These are phyloP conservation scores for Pheosia gnoma DNA, from an alignment of 2,888 invertebrate species.

Conservation along the genomic window DNA sequence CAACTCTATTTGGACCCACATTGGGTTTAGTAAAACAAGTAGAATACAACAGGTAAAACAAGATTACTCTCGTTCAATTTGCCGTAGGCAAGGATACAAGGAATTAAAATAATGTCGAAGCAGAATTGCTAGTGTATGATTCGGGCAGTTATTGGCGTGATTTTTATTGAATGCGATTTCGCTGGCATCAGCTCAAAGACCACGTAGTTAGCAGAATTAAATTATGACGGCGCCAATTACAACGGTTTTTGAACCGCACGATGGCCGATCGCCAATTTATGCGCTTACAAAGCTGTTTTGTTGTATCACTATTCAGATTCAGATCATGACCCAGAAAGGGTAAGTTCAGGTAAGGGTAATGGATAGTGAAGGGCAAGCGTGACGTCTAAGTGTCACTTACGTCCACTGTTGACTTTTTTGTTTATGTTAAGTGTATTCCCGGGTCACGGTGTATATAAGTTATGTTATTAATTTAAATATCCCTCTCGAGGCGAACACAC, in stretches of 20 bases:
- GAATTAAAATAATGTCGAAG: constrained; percentile 25
- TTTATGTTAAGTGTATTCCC: no score
- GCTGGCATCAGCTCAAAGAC: constrained; percentile 79
- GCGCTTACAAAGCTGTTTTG: constrained; percentile 48
- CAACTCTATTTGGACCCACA: no score
- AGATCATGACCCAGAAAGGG: no score
- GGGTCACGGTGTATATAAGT: no score
- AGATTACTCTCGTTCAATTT: background rate
- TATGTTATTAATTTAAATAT: no score
- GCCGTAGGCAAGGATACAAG: background rate
- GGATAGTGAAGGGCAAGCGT: no score
- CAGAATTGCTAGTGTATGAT: constrained; percentile 58
- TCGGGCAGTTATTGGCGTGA: constrained; percentile 50
- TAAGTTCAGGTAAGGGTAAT: no score
- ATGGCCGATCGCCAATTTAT: constrained; percentile 77
- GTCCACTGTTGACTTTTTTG: no score
- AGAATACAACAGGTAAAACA: no score
- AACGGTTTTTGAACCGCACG: constrained; percentile 75
- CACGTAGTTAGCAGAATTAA: constrained; percentile 74
- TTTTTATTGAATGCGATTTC: constrained; percentile 72
- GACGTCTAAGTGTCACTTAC: no score
- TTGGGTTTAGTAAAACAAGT: background rate
- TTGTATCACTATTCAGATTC: no score
- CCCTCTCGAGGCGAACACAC: no score
- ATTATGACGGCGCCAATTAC: constrained; percentile 78